Percentiles rank a stretch among this genome's conserved stretches.
Evolutionary conservation across 2,888 invertebrate species (phyloP).

Genomic region (Napeogenes inachia): DNA sequence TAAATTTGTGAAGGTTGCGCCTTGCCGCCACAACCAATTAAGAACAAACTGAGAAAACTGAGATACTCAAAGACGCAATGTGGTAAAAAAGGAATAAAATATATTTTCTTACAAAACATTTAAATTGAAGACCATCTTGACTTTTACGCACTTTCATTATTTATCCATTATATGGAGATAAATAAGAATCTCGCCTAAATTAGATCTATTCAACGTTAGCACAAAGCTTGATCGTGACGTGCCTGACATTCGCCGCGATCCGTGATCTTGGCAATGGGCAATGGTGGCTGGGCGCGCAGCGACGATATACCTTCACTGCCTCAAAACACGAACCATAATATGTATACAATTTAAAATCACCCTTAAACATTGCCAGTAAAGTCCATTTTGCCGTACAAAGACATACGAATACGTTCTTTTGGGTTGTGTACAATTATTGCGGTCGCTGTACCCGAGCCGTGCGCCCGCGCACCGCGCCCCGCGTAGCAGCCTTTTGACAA

Average conservation of each 20-base stretch:
- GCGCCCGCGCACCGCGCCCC: slow-evolving; percentile 40
- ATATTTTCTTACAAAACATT: too few relatives aligned
- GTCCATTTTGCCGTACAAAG: slow-evolving; percentile 8
- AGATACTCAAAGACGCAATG: too few relatives aligned
- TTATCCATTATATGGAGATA: slow-evolving; percentile 54
- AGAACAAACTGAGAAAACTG: not conserved
- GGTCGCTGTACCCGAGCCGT: slow-evolving; percentile 70
- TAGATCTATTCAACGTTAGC: slow-evolving; percentile 64
- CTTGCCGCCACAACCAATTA: not conserved
- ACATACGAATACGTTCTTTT: slow-evolving; percentile 6
- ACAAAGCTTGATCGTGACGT: slow-evolving; percentile 73
- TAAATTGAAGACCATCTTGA: slow-evolving; percentile 7
- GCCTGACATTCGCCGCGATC: slow-evolving; percentile 76
- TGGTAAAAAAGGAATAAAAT: too few relatives aligned
- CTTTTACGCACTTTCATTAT: slow-evolving; percentile 6
- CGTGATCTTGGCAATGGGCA: slow-evolving; percentile 81
- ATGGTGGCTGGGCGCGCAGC: slow-evolving; percentile 64
- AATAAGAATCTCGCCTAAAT: slow-evolving; percentile 55
- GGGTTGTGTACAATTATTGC: slow-evolving; percentile 47
- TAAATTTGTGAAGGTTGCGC: too few relatives aligned
- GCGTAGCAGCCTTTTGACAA: slow-evolving; percentile 66
- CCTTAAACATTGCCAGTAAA: slow-evolving; percentile 1
- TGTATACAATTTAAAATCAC: slow-evolving; percentile 11
- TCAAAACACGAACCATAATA: slow-evolving; percentile 14
- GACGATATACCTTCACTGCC: slow-evolving; percentile 33